Evolutionary conservation across 2,113 vertebrate genomes (phyloP).

Genomic region (Triplophysa tibetana): DNA sequence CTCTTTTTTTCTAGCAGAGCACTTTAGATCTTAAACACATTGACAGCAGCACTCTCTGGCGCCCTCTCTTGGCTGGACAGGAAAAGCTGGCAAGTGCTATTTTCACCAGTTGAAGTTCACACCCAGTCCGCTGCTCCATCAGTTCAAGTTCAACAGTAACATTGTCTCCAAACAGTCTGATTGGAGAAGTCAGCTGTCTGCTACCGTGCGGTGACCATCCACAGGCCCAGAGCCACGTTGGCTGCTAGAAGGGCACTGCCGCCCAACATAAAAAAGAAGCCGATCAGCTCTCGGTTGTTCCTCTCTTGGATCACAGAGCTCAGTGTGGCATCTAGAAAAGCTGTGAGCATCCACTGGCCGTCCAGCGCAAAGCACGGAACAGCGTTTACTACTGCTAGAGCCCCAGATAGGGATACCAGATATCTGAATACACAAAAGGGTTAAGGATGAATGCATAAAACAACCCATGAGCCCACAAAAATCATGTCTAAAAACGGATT

Average conservation of each 20-base stretch:
- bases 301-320: conserved; percentile 84
- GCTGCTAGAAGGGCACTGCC: conserved; percentile 93
- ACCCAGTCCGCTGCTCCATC: background rate
- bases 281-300: conserved; percentile 87
- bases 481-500: background rate
- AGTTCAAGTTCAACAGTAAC: background rate
- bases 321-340: conserved; percentile 92
- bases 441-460: conserved; percentile 54
- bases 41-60: background rate
- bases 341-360: conserved; percentile 97
- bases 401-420: conserved; percentile 92
- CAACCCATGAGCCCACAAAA: no score
- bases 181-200: conserved; percentile 35
- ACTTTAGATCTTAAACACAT: background rate
- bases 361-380: conserved; percentile 97
- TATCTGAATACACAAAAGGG: conserved; percentile 75
- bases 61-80: background rate
- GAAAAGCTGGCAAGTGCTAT: background rate
- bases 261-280: conserved; percentile 92
- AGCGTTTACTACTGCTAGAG: conserved; percentile 93
- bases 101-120: background rate
- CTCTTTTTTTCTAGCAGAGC: background rate
- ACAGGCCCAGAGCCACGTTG: conserved; percentile 94
- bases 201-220: conserved; percentile 97
- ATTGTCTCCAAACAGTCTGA: background rate